Evolutionary conservation across 2,113 vertebrate genomes (phyloP).

Genomic region (Ophthalmolycus amberensis): DNA sequence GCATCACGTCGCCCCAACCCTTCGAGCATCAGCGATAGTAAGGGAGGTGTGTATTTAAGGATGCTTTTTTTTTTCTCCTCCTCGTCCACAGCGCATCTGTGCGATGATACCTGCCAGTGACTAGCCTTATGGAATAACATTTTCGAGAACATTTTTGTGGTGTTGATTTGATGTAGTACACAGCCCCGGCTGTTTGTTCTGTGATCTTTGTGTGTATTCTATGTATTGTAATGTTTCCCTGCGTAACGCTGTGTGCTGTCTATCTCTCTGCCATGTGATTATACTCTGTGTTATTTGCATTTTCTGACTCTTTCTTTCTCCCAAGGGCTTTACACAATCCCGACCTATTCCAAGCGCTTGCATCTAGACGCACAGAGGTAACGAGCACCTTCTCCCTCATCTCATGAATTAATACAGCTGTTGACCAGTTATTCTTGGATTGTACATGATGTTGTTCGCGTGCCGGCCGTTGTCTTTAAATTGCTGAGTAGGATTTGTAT

Average conservation of each 20-base stretch:
- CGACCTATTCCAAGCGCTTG: constrained; percentile 61
- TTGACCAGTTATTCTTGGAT: neutral
- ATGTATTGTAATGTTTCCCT: constrained; percentile 39
- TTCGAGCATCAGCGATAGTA: constrained; percentile 73
- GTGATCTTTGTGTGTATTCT: constrained; percentile 36
- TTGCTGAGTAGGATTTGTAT: constrained; percentile 9
- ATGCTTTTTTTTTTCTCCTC: constrained; percentile 64
- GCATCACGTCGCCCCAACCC: constrained; percentile 73
- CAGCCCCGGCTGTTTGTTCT: constrained; percentile 40
- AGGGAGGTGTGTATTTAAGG: constrained; percentile 76
- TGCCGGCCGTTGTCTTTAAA: neutral
- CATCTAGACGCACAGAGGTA: constrained; percentile 72
- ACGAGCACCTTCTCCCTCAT: constrained; percentile 66
- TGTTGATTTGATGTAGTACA: constrained; percentile 30
- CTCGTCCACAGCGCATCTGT: constrained; percentile 54
- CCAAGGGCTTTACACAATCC: constrained; percentile 64
- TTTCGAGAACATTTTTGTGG: constrained; percentile 41
- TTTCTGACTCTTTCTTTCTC: constrained; percentile 34
- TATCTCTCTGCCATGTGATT: constrained; percentile 39
- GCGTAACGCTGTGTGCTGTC: constrained; percentile 48
- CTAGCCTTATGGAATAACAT: constrained; percentile 56
- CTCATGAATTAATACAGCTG: constrained; percentile 23
- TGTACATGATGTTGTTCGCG: neutral
- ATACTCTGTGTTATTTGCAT: constrained; percentile 53
- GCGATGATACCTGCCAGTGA: constrained; percentile 48